Evolutionary conservation across 2,797 vertebrate species (phyloP), one percentile per base, ranked within the genome.

Genomic region (Enteromius treurensis): DNA sequence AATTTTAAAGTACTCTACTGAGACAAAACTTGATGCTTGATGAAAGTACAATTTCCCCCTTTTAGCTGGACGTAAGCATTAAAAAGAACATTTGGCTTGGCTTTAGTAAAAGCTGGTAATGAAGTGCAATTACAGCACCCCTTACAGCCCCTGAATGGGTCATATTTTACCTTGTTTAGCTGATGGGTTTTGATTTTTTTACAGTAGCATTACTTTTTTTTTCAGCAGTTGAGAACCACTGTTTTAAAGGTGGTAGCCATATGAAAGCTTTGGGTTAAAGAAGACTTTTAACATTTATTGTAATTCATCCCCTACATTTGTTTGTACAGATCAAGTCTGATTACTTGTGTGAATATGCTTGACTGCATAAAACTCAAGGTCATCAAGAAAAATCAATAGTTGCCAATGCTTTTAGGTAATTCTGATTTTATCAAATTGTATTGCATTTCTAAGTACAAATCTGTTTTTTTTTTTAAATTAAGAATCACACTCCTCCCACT

Each of bases 341-440:
- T 65, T 40, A 42, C 17, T 55, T 40, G 37, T 58, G 60, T 42
- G 15, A 82, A 21, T 49, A 32, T 32, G 49, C 67, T 78, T 40
- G 67, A 68, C 40, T 51, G 60, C 64, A 73, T 49, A 64, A 82
- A 65, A 60, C 32, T 68, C 21, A 71, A 75, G 40, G 74, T n/a
- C 67, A 64, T 77, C 79, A 51, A 64, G 53, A 45, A 80, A 70
- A 40, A 70, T 68, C 37, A 29, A 60, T 32, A 80, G 42, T 62
- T 8, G 69, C 40, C 77, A 87, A 82, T 62, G 78, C 80, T 71
- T 81, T 42, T 2, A 62, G 23, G 21, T 79, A 21, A 82, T 85
- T 82, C 5, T 82, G 65, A 82, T 86, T 84, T 77, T 3, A 9
- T 70, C 32, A 70, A 79, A 79, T 53, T 68, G 13, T 45, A 55